A percentile compares a stretch with the other conserved stretches of the same genome.
phyloP scores from a whole-genome alignment of 2,888 invertebrate genomes.

The Volucella zonaria region DNA sequence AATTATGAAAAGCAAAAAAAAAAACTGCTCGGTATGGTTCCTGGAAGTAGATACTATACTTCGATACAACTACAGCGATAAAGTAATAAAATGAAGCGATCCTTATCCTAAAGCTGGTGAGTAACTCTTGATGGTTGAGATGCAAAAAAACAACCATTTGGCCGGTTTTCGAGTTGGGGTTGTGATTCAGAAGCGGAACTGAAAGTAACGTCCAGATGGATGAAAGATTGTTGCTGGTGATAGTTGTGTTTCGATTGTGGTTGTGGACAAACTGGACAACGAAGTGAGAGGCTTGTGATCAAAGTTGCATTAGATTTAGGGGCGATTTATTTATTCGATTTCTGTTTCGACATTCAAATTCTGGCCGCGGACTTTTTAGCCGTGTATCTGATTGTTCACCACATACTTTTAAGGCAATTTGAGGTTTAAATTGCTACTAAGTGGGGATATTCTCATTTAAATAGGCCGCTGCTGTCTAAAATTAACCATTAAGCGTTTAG shows the following conservation, averaged over 20 bases:
- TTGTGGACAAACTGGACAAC: neutral
- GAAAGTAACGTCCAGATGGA: slow-evolving; percentile 15
- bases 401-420: no score
- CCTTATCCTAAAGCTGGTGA: slow-evolving; percentile 32
- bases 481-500: no score
- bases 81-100: slow-evolving; percentile 31
- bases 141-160: neutral
- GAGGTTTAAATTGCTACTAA: no score
- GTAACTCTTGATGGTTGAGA: slow-evolving; percentile 4
- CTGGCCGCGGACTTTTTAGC: no score
- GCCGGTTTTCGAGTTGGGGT: neutral
- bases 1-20: slow-evolving; percentile 55
- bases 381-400: no score
- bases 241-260: slow-evolving; percentile 22
- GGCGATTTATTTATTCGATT: no score
- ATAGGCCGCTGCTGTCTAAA: no score
- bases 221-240: slow-evolving; percentile 7
- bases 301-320: no score
- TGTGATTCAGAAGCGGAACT: slow-evolving; percentile 41
- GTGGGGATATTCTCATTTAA: no score
- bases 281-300: neutral
- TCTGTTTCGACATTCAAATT: no score
- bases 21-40: slow-evolving; percentile 45
- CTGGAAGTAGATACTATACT: slow-evolving; percentile 12
- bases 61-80: neutral